phyloP scores from a whole-genome alignment of 1,140 invertebrate genomes.

The Thaumetopoea pityocampa region DNA sequence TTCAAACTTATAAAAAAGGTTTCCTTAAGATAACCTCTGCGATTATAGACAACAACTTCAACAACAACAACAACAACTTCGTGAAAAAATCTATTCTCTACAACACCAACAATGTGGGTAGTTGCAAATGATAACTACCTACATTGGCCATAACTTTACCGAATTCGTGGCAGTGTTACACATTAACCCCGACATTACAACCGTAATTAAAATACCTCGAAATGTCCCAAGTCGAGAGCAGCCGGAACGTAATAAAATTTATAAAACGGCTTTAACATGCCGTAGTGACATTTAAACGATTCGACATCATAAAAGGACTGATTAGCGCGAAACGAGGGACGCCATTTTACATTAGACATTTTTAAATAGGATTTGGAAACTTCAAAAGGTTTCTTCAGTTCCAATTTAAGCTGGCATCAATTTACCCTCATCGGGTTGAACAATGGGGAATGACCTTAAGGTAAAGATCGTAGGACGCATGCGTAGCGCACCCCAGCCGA shows the following conservation, averaged over 20 bases:
- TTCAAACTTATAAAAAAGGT: too few relatives aligned
- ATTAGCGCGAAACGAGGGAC: conserved; percentile 15
- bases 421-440: conserved; percentile 52
- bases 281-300: conserved; percentile 1
- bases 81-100: too few relatives aligned
- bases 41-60: too few relatives aligned
- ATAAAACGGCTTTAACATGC: conserved; percentile 8
- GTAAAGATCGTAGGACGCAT: conserved; percentile 38
- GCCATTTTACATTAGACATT: conserved; percentile 35
- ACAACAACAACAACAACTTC: too few relatives aligned
- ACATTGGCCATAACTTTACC: too few relatives aligned
- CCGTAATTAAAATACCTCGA: neutral
- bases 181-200: conserved; percentile 1
- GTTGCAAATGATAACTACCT: too few relatives aligned
- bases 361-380: conserved; percentile 37
- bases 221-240: neutral
- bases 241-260: conserved; percentile 4
- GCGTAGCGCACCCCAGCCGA: conserved; percentile 44
- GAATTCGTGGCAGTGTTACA: too few relatives aligned
- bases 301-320: conserved; percentile 10
- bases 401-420: conserved; percentile 48
- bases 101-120: too few relatives aligned
- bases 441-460: conserved; percentile 68
- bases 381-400: conserved; percentile 53
- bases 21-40: too few relatives aligned